A percentile compares a stretch with the other conserved stretches of the same genome.
These are phyloP conservation scores for Apamea sordens DNA, from an alignment of 2,888 invertebrate species.

Conservation along the genomic window DNA sequence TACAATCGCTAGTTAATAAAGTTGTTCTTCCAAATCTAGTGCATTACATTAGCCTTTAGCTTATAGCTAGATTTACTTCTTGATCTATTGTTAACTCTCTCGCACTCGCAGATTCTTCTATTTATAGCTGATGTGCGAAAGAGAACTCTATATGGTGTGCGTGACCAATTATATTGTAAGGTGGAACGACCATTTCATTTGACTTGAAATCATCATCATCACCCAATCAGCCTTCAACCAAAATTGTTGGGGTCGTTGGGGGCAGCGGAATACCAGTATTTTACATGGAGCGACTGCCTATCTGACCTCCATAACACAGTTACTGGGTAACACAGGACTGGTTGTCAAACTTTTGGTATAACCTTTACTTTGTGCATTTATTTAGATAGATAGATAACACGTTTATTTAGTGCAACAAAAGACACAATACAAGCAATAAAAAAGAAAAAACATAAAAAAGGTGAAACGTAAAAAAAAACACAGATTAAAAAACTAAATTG, in stretches of 20 bases:
- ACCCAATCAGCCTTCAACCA: neutral
- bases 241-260: no score
- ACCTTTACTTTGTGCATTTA: no score
- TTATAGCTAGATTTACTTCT: conserved; percentile 30
- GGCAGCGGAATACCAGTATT: neutral
- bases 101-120: conserved; percentile 48
- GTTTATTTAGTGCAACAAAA: no score
- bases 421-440: no score
- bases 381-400: no score
- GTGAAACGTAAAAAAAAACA: no score
- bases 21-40: conserved; percentile 55
- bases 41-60: conserved; percentile 43
- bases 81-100: conserved; percentile 49
- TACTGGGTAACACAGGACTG: no score
- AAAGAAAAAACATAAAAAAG: no score
- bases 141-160: conserved; percentile 25
- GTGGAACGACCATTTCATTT: conserved; percentile 16
- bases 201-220: neutral
- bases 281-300: neutral
- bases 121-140: conserved; percentile 39
- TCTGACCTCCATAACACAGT: no score
- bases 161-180: conserved; percentile 53
- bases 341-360: no score
- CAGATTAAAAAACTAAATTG: no score
- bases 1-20: conserved; percentile 47